Percentiles rank a stretch among this genome's conserved stretches.
Evolutionary conservation across 2,888 invertebrate genomes (phyloP).

Genomic region (Liposcelis brunnea): DNA sequence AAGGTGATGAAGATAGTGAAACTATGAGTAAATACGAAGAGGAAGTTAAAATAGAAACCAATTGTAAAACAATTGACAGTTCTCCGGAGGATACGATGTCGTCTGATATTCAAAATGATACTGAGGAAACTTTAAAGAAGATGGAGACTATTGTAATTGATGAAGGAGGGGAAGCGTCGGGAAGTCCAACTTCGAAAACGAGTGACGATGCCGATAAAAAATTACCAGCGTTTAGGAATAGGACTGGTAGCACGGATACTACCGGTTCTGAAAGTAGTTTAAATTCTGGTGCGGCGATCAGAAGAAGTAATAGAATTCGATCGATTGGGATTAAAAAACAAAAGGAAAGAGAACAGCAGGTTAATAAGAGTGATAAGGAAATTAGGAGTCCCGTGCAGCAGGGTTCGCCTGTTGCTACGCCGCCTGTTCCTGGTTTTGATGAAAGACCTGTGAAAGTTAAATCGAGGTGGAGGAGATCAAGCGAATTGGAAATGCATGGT

Average conservation of each 20-base stretch:
- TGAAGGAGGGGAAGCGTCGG: background rate
- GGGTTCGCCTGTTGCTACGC: slow-evolving; percentile 15
- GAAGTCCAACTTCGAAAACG: background rate
- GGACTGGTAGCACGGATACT: slow-evolving; percentile 26
- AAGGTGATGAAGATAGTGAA: slow-evolving; percentile 7
- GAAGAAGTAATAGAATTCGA: slow-evolving; percentile 26
- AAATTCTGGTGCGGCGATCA: slow-evolving; percentile 23
- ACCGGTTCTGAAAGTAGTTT: slow-evolving; percentile 27
- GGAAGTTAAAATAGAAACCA: slow-evolving; percentile 1
- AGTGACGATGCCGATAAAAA: slow-evolving; percentile 19
- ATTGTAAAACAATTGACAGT: slow-evolving; percentile 15
- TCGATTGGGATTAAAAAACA: slow-evolving; percentile 32
- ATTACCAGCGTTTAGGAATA: slow-evolving; percentile 23
- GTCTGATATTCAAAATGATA: slow-evolving; percentile 25
- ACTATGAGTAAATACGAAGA: background rate
- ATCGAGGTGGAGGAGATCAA: slow-evolving; percentile 57
- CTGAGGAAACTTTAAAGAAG: slow-evolving; percentile 33
- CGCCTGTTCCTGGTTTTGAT: slow-evolving; percentile 18
- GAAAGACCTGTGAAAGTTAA: slow-evolving; percentile 60
- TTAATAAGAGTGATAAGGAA: slow-evolving; percentile 18
- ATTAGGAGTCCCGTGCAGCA: slow-evolving; percentile 19
- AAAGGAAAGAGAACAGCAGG: slow-evolving; percentile 21
- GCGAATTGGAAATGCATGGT: slow-evolving; percentile 48
- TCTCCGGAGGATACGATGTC: slow-evolving; percentile 14
- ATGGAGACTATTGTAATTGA: background rate